phyloP scores from a whole-genome alignment of 2,888 invertebrate species.

The Caradrina clavipalpis region DNA sequence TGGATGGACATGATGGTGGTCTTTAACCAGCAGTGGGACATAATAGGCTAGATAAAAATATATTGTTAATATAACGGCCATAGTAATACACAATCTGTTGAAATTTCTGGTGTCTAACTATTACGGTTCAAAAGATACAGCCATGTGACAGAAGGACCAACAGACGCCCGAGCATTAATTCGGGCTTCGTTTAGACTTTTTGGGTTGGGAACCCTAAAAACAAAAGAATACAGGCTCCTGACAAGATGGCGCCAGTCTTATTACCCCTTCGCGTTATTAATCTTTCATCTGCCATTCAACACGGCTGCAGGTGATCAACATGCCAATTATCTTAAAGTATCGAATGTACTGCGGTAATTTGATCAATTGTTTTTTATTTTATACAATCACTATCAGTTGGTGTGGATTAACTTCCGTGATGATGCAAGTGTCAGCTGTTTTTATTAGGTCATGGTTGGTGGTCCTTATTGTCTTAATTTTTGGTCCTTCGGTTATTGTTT shows the following conservation, averaged over 20 bases:
- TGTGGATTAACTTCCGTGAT: constrained; percentile 38
- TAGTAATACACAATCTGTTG: too few relatives aligned
- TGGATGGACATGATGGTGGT: too few relatives aligned
- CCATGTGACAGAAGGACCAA: too few relatives aligned
- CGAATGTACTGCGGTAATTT: constrained; percentile 40
- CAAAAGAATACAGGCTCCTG: neutral
- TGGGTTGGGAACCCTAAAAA: neutral
- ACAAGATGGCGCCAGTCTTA: constrained; percentile 42
- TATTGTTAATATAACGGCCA: too few relatives aligned
- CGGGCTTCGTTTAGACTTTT: too few relatives aligned
- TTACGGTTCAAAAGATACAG: too few relatives aligned
- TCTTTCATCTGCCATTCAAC: constrained; percentile 29
- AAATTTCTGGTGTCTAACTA: too few relatives aligned
- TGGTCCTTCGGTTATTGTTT: neutral
- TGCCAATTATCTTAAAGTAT: constrained; percentile 50
- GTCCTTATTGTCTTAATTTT: neutral
- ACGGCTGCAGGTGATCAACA: constrained; percentile 27
- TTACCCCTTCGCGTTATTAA: constrained; percentile 37
- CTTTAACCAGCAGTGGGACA: too few relatives aligned
- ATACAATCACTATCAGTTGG: constrained; percentile 2
- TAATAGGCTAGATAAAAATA: too few relatives aligned
- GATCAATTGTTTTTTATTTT: constrained; percentile 44
- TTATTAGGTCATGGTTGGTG: constrained; percentile 24
- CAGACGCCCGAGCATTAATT: too few relatives aligned
- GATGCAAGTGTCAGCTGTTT: constrained; percentile 9